Conservation (phyloP, 2,113 vertebrate species). For the Trichomycterus rosablanca region DNA sequence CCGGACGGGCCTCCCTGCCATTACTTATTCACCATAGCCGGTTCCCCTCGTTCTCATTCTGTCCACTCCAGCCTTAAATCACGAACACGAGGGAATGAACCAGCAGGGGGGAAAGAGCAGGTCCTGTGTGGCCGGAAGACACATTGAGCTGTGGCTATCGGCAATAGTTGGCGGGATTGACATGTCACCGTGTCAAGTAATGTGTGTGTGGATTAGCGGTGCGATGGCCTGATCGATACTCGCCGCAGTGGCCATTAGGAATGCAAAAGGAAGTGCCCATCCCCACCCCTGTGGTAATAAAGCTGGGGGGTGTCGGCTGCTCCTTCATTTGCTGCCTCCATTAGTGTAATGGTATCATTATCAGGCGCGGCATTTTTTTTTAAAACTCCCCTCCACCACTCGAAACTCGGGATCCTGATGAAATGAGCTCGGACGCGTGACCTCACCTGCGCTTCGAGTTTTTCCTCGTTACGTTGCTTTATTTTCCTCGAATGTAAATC, state of each 20-base stretch:
- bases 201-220: slow-evolving; percentile 96
- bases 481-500: slow-evolving; percentile 13
- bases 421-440: slow-evolving; percentile 68
- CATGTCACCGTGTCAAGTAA: slow-evolving; percentile 81
- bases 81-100: slow-evolving; percentile 65
- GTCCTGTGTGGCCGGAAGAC: slow-evolving; percentile 48
- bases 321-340: slow-evolving; percentile 95
- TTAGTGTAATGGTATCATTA: slow-evolving; percentile 98
- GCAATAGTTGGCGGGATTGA: slow-evolving; percentile 75
- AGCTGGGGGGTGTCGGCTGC: slow-evolving; percentile 86
- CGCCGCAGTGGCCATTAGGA: slow-evolving; percentile 86
- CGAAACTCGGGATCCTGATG: slow-evolving; percentile 73
- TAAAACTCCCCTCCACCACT: slow-evolving; percentile 28
- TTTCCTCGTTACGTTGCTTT: slow-evolving; percentile 43
- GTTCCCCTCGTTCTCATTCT: slow-evolving; percentile 45
- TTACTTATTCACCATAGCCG: no score
- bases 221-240: slow-evolving; percentile 98
- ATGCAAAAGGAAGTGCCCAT: slow-evolving; percentile 91
- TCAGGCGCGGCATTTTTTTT: slow-evolving; percentile 86
- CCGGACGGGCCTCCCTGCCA: not conserved
- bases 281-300: slow-evolving; percentile 93
- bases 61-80: slow-evolving; percentile 75
- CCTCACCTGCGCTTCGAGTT: slow-evolving; percentile 37
- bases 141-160: slow-evolving; percentile 67
- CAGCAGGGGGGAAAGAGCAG: slow-evolving; percentile 40